Evolutionary conservation across 2,888 invertebrate genomes (phyloP).

Genomic region (Phlogophora meticulosa): DNA sequence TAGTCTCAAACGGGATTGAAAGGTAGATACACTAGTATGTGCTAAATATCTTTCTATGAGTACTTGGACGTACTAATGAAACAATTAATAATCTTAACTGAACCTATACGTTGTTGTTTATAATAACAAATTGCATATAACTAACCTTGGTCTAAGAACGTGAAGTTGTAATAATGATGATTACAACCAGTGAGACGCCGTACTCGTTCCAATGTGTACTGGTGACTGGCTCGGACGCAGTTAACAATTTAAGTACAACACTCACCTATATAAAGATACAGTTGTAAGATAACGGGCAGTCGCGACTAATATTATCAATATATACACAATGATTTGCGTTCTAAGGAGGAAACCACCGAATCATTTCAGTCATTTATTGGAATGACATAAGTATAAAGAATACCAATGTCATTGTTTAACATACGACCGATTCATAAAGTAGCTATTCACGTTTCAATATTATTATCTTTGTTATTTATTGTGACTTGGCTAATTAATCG

Average conservation of each 20-base stretch:
- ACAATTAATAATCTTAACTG: no score
- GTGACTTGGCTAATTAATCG: constrained; percentile 3
- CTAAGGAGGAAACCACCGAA: neutral
- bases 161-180: neutral
- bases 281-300: constrained; percentile 6
- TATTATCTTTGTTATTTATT: neutral
- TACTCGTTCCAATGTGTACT: constrained; percentile 3
- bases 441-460: neutral
- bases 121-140: no score
- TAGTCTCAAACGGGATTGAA: no score
- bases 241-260: neutral
- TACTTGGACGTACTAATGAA: no score
- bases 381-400: neutral
- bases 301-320: neutral
- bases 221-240: constrained; percentile 11
- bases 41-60: no score
- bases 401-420: neutral
- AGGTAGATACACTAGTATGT: no score
- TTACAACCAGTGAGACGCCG: constrained; percentile 2
- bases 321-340: constrained; percentile 5
- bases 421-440: neutral
- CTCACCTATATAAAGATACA: neutral
- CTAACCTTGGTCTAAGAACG: constrained; percentile 2
- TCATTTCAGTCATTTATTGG: neutral
- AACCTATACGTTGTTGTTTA: no score